Conservation (phyloP, 1,140 invertebrate species). For the Hyposmocoma kahamanoa region DNA sequence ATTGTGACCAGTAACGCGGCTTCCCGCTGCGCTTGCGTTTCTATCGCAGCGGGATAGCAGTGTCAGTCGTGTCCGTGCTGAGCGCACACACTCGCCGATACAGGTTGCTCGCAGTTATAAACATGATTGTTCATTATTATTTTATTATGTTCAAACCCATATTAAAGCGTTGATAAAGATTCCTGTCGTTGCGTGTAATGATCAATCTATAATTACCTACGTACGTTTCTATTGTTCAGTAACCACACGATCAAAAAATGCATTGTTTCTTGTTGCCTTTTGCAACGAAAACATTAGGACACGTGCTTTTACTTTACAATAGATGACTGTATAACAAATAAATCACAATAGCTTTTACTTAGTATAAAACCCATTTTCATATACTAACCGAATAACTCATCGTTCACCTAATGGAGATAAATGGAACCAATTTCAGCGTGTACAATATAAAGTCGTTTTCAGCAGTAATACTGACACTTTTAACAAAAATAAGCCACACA, state of each 20-base stretch:
- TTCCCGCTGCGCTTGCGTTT: slow-evolving; percentile 31
- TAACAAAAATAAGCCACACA: not conserved
- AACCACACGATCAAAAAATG: too few relatives aligned
- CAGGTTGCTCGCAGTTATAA: slow-evolving; percentile 11
- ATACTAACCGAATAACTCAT: not conserved
- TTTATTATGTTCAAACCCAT: too few relatives aligned
- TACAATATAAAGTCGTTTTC: not conserved
- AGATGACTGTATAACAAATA: too few relatives aligned
- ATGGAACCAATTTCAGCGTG: not conserved
- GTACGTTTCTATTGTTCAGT: too few relatives aligned
- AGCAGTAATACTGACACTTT: not conserved
- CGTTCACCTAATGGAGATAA: not conserved
- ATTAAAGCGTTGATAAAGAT: too few relatives aligned
- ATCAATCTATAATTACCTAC: too few relatives aligned
- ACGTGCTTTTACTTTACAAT: too few relatives aligned
- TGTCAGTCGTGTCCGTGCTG: too few relatives aligned
- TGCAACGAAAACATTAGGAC: too few relatives aligned
- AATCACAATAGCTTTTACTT: too few relatives aligned
- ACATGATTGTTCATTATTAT: slow-evolving; percentile 18
- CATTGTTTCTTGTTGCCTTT: too few relatives aligned
- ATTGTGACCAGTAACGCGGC: slow-evolving; percentile 42
- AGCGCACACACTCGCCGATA: not conserved
- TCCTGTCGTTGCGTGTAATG: too few relatives aligned
- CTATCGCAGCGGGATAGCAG: slow-evolving; percentile 35
- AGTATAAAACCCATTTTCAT: not conserved